Evolutionary conservation across 1,140 invertebrate genomes (phyloP).

Genomic region (Pogonognathellus flavescens): DNA sequence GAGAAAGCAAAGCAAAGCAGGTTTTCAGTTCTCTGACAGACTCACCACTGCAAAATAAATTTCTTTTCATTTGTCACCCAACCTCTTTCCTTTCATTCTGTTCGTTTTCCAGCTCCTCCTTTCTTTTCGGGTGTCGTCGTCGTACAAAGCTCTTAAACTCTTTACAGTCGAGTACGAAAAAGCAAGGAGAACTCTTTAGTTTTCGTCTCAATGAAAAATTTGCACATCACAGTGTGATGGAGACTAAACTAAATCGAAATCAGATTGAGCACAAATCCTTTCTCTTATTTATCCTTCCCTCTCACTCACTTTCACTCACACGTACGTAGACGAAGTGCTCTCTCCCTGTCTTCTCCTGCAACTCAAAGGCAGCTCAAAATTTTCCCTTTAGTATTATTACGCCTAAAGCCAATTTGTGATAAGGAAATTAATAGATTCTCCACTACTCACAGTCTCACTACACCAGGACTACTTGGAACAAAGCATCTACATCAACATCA

Average conservation of each 20-base stretch:
- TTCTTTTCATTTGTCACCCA: conserved; percentile 61
- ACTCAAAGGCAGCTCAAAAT: conserved; percentile 23
- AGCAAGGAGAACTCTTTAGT: conserved; percentile 28
- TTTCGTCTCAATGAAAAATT: conserved; percentile 57
- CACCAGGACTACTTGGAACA: background rate
- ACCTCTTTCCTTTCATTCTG: conserved; percentile 45
- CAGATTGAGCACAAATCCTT: conserved; percentile 55
- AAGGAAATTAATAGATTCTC: conserved; percentile 35
- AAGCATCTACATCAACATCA: conserved; percentile 41
- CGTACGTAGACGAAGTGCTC: background rate
- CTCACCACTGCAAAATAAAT: conserved; percentile 61
- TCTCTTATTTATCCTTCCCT: conserved; percentile 36
- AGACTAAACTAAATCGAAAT: conserved; percentile 55
- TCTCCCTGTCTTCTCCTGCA: conserved; percentile 13
- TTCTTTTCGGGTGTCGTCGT: conserved; percentile 33
- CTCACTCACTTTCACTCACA: conserved; percentile 39
- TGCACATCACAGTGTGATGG: conserved; percentile 44
- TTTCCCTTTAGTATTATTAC: conserved; percentile 34
- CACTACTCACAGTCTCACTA: background rate
- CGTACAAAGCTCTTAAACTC: conserved; percentile 38
- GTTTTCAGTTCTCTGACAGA: conserved; percentile 52
- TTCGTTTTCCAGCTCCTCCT: conserved; percentile 23
- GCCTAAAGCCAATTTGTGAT: conserved; percentile 42
- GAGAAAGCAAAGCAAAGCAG: conserved; percentile 44
- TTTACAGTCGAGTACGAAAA: background rate